phyloP scores from a whole-genome alignment of 2,797 vertebrate species.

The Gorsachius magnificus region DNA sequence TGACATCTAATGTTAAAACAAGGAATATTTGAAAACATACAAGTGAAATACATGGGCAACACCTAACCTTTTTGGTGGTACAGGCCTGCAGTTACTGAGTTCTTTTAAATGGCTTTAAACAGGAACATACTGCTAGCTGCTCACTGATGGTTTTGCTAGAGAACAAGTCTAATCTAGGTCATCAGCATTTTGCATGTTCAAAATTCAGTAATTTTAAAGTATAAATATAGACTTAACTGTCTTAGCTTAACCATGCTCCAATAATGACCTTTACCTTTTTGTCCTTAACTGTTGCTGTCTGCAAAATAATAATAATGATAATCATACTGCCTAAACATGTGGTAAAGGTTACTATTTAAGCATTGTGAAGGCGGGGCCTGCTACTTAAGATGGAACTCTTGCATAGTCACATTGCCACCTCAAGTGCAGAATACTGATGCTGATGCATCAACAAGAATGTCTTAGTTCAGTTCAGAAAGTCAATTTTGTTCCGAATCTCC shows the following conservation, averaged over 20 bases:
- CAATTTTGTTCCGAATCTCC: background rate
- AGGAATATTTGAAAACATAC: background rate
- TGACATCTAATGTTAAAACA: background rate
- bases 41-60: background rate
- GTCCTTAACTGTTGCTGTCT: background rate
- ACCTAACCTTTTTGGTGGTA: background rate
- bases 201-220: background rate
- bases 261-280: background rate
- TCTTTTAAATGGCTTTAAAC: background rate
- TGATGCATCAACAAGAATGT: background rate
- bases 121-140: background rate
- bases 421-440: background rate
- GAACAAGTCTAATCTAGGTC: background rate
- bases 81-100: background rate
- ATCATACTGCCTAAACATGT: background rate
- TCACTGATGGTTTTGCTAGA: background rate
- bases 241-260: background rate
- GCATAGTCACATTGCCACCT: background rate
- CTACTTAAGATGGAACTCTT: background rate
- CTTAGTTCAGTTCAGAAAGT: background rate
- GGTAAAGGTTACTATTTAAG: background rate
- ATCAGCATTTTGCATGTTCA: background rate
- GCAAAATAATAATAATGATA: background rate
- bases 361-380: background rate
- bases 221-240: background rate